Evolutionary conservation across 2,888 invertebrate species (phyloP), one percentile per base, ranked within the genome.

Genomic region (Rugalucina vietnamica): DNA sequence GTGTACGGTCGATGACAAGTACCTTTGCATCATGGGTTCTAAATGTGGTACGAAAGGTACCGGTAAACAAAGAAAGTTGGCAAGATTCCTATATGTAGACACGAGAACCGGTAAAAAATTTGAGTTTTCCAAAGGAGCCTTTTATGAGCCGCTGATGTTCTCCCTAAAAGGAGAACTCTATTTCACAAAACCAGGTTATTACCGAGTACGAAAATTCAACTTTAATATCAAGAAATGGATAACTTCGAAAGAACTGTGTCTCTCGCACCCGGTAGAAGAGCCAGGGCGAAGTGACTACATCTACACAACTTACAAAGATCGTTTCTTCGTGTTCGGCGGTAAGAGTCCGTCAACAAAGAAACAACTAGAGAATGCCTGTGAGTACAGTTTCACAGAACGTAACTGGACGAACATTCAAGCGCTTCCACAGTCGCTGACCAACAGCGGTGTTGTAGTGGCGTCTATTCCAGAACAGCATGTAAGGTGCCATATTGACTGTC

Each of bases 401-500:
- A 73, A 75, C 21, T 91, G 91, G 91, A 78, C 81, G 32, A 88
- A 87, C 43, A 34, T 92, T 21, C 86, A 87, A 14, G 85, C 86
- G 32, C 60, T 91, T 50, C 92, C 92, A 0, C 86, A 87, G 72
- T 84, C 91, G 0, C 75, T 91, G 34, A 87, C 87, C 73, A 86
- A 88, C 70, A 86, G 90, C 76, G 91, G 89, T 1, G 81, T 89
- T 1, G 85, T 89, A 27, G 79, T 87, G 0, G 91, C 88, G 0
- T 86, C 84, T 60, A 71, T 92, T 27, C 91, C 91, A 12, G 77
- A 84, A 18, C 87, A 89, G n/a, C 83, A 88, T 27, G 80, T 91
- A 4, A 76, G 88, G 34, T 92, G 92, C 75, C 91, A 91, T 72
- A 87, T 90, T 29, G 88, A 91, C 34, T 92, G 92, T 76, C 92